Evolutionary conservation across 2,113 vertebrate species (phyloP).

Genomic region (Athene noctua): DNA sequence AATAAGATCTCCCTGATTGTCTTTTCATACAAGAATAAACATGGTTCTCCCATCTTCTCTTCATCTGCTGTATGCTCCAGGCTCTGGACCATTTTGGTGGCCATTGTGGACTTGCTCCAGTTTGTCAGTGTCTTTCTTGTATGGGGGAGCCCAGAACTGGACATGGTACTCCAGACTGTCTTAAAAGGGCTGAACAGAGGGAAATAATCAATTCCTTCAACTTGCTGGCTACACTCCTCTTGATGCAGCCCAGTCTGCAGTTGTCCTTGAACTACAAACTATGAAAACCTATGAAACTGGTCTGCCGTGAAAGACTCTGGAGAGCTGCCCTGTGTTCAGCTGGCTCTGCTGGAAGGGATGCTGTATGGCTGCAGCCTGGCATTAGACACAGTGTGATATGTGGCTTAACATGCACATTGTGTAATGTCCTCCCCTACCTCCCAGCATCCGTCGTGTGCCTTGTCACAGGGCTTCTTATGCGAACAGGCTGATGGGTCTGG

Average conservation of each 20-base stretch:
- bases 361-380: background rate
- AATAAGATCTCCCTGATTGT: background rate
- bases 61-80: background rate
- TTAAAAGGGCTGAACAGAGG: background rate
- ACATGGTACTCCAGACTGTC: background rate
- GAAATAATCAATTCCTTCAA: background rate
- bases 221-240: background rate
- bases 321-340: background rate
- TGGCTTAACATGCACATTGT: background rate
- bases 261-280: background rate
- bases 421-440: background rate
- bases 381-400: background rate
- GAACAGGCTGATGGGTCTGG: background rate
- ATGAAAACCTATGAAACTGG: background rate
- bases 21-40: background rate
- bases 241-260: background rate
- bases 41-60: background rate
- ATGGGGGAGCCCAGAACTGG: background rate
- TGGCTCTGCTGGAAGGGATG: background rate
- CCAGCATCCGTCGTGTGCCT: background rate
- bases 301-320: background rate
- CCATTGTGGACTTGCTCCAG: background rate
- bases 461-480: background rate
- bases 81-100: background rate
- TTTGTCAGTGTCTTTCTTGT: background rate